A percentile compares a stretch with the other conserved stretches of the same genome.
phyloP scores from a whole-genome alignment of 2,888 invertebrate species.

The Chrysodeixis includens region DNA sequence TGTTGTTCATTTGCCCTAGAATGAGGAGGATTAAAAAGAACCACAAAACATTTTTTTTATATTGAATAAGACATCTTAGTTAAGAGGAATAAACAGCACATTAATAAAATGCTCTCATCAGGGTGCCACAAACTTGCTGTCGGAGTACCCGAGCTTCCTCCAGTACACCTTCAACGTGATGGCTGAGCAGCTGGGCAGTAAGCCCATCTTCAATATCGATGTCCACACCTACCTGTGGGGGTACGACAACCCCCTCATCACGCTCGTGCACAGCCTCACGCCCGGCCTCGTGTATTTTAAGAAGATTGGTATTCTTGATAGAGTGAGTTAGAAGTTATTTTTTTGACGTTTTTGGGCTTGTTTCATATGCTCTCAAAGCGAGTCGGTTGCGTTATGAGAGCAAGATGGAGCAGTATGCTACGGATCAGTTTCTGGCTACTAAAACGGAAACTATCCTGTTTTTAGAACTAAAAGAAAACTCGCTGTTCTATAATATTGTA shows the following conservation, averaged over 20 bases:
- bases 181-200: slow-evolving; percentile 85
- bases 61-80: too few species aligned
- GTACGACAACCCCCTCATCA: slow-evolving; percentile 51
- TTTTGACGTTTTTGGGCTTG: background rate
- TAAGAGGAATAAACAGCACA: too few species aligned
- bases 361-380: too few species aligned
- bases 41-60: too few species aligned
- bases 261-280: slow-evolving; percentile 39
- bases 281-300: slow-evolving; percentile 92
- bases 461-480: too few species aligned
- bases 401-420: too few species aligned
- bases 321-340: slow-evolving; percentile 81
- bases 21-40: too few species aligned
- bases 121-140: slow-evolving; percentile 80
- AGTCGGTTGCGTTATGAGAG: too few species aligned
- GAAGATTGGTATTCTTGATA: slow-evolving; percentile 92
- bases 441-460: too few species aligned
- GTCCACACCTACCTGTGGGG: slow-evolving; percentile 55
- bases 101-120: slow-evolving; percentile 13
- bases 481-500: too few species aligned
- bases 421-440: too few species aligned
- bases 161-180: slow-evolving; percentile 90
- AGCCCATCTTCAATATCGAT: slow-evolving; percentile 83
- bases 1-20: too few species aligned
- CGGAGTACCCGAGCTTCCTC: slow-evolving; percentile 86